phyloP scores from a whole-genome alignment of 2,797 vertebrate genomes.

The Capromys pilorides region DNA sequence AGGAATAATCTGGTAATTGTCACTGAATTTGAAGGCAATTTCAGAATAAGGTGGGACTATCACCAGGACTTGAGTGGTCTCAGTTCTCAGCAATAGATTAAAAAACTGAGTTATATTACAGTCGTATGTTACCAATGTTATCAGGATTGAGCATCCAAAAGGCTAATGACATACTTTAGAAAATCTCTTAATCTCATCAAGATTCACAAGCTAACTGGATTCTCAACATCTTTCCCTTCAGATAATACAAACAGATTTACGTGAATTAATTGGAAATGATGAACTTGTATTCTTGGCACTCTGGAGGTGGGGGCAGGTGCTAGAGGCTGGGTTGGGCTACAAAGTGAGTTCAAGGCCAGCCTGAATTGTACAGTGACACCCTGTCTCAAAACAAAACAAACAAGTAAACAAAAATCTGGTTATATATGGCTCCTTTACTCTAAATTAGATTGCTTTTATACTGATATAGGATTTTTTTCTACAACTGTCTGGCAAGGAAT shows the following conservation, averaged over 20 bases:
- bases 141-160: not conserved
- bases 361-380: not conserved
- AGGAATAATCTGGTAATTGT: not conserved
- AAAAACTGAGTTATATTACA: conserved; percentile 41
- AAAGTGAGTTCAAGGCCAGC: not conserved
- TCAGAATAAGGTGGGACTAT: conserved; percentile 14
- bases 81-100: conserved; percentile 24
- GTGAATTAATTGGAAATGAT: not conserved
- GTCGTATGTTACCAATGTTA: conserved; percentile 1
- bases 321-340: not conserved
- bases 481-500: not conserved
- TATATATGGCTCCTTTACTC: not conserved
- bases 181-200: conserved; percentile 65
- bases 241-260: not conserved
- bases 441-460: conserved; percentile 42
- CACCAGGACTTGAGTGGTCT: not conserved
- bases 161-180: conserved; percentile 26
- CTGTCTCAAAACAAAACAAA: not conserved
- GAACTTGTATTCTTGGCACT: not conserved
- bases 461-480: conserved; percentile 5
- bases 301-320: no score
- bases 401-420: not conserved
- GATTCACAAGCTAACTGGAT: conserved; percentile 49
- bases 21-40: conserved; percentile 37
- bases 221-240: conserved; percentile 43